phyloP scores from a whole-genome alignment of 2,113 vertebrate genomes.

The Nicator chloris region DNA sequence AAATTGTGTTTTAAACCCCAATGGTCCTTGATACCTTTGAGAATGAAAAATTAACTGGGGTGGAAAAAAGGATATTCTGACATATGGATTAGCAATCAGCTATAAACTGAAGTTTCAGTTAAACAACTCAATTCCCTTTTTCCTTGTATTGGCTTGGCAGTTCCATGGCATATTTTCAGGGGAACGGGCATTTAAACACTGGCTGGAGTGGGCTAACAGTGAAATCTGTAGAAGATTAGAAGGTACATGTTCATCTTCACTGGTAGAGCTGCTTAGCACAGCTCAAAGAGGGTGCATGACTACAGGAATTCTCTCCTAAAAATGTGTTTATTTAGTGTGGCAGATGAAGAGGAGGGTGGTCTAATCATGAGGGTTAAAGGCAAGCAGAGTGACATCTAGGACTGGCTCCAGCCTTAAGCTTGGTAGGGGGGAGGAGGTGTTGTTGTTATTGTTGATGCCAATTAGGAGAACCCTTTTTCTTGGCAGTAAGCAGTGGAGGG shows the following conservation, averaged over 20 bases:
- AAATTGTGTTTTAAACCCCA: neutral
- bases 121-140: neutral
- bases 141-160: neutral
- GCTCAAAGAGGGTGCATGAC: neutral
- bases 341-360: conserved; percentile 40
- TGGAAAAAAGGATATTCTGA: neutral
- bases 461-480: neutral
- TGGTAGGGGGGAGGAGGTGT: neutral
- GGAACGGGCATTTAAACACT: neutral
- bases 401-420: neutral
- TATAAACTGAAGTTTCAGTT: neutral
- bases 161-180: neutral
- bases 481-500: neutral
- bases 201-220: neutral
- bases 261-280: neutral
- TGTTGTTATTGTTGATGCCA: conserved; percentile 15
- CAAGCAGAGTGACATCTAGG: neutral
- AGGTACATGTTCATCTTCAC: neutral
- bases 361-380: neutral
- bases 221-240: neutral
- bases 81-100: neutral
- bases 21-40: neutral
- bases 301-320: neutral
- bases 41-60: neutral
- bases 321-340: neutral